A percentile compares a stretch with the other conserved stretches of the same genome.
phyloP scores from a whole-genome alignment of 1,140 invertebrate species.

The Onthophagus taurus region DNA sequence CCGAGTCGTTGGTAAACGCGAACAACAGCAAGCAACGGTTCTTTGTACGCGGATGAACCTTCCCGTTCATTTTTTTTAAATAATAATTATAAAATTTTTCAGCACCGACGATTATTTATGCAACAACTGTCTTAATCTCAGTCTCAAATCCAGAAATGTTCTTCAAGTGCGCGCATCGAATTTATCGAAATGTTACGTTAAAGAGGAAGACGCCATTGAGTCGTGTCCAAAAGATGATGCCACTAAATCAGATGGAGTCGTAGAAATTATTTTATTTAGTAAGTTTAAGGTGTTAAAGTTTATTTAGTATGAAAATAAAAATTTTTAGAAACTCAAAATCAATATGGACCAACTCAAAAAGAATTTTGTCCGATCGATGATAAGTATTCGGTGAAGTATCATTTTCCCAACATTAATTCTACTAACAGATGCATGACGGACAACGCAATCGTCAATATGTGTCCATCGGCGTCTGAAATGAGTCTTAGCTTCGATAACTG shows the following conservation, averaged over 20 bases:
- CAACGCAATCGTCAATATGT: background rate
- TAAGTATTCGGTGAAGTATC: slow-evolving; percentile 53
- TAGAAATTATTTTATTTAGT: slow-evolving; percentile 47
- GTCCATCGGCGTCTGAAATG: background rate
- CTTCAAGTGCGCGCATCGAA: slow-evolving; percentile 54
- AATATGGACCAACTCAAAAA: slow-evolving; percentile 41
- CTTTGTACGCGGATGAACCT: too few relatives aligned
- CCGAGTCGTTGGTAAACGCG: background rate
- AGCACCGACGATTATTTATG: slow-evolving; percentile 46
- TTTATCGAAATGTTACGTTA: slow-evolving; percentile 50
- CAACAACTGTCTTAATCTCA: slow-evolving; percentile 52
- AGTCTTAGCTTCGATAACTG: background rate
- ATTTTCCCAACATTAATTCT: slow-evolving; percentile 41
- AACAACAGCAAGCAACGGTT: too few relatives aligned
- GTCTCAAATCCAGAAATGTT: slow-evolving; percentile 50
- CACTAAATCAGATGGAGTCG: slow-evolving; percentile 36
- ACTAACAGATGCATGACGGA: slow-evolving; percentile 26
- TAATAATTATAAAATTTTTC: too few relatives aligned
- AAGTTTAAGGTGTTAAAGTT: slow-evolving; percentile 27
- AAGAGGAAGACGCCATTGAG: slow-evolving; percentile 47
- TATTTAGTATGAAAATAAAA: background rate
- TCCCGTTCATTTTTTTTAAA: background rate
- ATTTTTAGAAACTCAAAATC: slow-evolving; percentile 44
- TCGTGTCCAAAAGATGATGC: slow-evolving; percentile 47
- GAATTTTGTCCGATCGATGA: slow-evolving; percentile 60